Evolutionary conservation across 1,140 invertebrate genomes (phyloP).

Genomic region (Agraylea sexmaculata): DNA sequence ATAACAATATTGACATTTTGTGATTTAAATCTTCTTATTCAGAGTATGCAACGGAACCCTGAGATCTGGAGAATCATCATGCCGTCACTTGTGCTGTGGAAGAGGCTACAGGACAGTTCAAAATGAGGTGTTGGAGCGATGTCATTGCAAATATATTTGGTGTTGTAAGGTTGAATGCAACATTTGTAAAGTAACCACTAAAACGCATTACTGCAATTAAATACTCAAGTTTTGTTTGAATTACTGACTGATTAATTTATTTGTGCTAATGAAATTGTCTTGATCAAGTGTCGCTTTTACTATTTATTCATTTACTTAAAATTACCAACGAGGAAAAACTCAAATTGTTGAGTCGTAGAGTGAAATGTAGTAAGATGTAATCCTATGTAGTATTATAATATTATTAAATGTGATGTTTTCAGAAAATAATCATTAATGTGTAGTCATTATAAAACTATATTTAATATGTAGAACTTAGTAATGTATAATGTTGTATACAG

Average conservation of each 20-base stretch:
- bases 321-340: background rate
- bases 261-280: background rate
- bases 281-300: background rate
- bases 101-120: conserved; percentile 65
- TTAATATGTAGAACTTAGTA: too few species aligned
- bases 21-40: conserved; percentile 21
- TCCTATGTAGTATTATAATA: too few species aligned
- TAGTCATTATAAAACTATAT: too few species aligned
- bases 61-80: conserved; percentile 56
- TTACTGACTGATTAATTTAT: background rate
- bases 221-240: background rate
- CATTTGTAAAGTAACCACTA: conserved; percentile 53
- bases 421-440: too few species aligned
- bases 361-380: too few species aligned
- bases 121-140: conserved; percentile 57
- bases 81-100: conserved; percentile 78
- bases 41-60: conserved; percentile 60
- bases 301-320: background rate
- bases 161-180: conserved; percentile 87
- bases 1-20: background rate
- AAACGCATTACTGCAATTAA: conserved; percentile 61
- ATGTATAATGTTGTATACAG: too few species aligned
- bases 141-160: conserved; percentile 83
- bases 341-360: too few species aligned
- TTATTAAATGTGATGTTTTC: too few species aligned